These are phyloP conservation scores for Scophthalmus maximus DNA, from an alignment of 2,113 vertebrate genomes.

Conservation along the genomic window DNA sequence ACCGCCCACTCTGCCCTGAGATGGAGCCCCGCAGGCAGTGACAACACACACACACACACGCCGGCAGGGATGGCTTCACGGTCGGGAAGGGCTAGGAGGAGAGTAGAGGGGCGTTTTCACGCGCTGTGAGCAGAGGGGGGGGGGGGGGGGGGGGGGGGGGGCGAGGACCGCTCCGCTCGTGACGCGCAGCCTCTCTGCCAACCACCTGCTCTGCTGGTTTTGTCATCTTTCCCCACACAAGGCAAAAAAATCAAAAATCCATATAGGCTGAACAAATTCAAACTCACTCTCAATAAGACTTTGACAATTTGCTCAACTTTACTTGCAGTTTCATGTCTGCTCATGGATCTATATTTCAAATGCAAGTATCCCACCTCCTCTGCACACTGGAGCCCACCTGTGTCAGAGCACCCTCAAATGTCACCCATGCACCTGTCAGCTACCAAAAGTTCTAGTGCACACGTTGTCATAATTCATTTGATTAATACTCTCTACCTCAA, in stretches of 20 bases:
- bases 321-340: not conserved
- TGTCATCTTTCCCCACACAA: slow-evolving; percentile 20
- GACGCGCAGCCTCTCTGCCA: slow-evolving; percentile 51
- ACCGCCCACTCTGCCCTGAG: slow-evolving; percentile 65
- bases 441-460: slow-evolving; percentile 11
- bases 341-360: not conserved
- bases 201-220: slow-evolving; percentile 12
- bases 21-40: slow-evolving; percentile 66
- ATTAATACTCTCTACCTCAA: slow-evolving; percentile 22
- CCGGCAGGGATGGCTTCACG: slow-evolving; percentile 60
- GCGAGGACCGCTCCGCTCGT: slow-evolving; percentile 38
- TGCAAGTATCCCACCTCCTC: not conserved
- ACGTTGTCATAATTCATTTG: slow-evolving; percentile 1
- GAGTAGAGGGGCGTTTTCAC: slow-evolving; percentile 77
- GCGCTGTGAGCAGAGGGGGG: slow-evolving; percentile 58
- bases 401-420: slow-evolving; percentile 21
- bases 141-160: slow-evolving; percentile 72
- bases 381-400: not conserved
- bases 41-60: slow-evolving; percentile 52
- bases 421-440: slow-evolving; percentile 14
- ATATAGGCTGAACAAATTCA: too few relatives aligned
- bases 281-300: too few relatives aligned
- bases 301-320: too few relatives aligned
- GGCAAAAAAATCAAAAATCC: too few relatives aligned
- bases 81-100: slow-evolving; percentile 51